A percentile compares a stretch with the other conserved stretches of the same genome.
Evolutionary conservation across 2,888 invertebrate genomes (phyloP).

Genomic region (Chouioia cunea): DNA sequence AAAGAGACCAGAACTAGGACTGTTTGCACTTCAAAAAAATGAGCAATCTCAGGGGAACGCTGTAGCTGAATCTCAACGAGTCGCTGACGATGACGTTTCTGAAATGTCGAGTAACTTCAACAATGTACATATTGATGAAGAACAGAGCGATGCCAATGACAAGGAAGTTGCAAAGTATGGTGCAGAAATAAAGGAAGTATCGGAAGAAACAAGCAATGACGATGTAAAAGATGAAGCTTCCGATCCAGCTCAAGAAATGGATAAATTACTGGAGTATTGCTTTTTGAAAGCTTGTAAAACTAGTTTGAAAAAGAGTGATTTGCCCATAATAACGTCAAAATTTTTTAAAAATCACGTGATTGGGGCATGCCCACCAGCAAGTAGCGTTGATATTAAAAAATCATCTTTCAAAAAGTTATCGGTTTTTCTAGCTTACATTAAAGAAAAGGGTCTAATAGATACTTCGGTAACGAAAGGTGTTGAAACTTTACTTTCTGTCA

Average conservation of each 20-base stretch:
- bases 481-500: conserved; percentile 79
- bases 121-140: conserved; percentile 31
- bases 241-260: conserved; percentile 74
- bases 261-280: conserved; percentile 80
- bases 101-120: conserved; percentile 17
- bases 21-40: conserved; percentile 54
- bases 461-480: conserved; percentile 79
- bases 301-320: conserved; percentile 76
- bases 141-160: conserved; percentile 8
- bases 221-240: conserved; percentile 37
- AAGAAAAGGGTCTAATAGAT: conserved; percentile 59
- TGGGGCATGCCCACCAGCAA: conserved; percentile 78
- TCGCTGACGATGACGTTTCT: conserved; percentile 4
- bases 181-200: background rate
- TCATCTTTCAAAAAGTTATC: conserved; percentile 90
- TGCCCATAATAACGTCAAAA: conserved; percentile 86
- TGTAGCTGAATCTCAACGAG: background rate
- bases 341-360: conserved; percentile 82
- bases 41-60: background rate
- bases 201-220: conserved; percentile 8
- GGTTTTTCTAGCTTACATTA: conserved; percentile 85
- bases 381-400: conserved; percentile 86
- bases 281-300: conserved; percentile 85
- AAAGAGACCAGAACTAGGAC: conserved; percentile 74
- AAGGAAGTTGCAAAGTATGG: conserved; percentile 8